Conservation (phyloP, 1,140 invertebrate genomes). For the Nasonia giraulti region DNA sequence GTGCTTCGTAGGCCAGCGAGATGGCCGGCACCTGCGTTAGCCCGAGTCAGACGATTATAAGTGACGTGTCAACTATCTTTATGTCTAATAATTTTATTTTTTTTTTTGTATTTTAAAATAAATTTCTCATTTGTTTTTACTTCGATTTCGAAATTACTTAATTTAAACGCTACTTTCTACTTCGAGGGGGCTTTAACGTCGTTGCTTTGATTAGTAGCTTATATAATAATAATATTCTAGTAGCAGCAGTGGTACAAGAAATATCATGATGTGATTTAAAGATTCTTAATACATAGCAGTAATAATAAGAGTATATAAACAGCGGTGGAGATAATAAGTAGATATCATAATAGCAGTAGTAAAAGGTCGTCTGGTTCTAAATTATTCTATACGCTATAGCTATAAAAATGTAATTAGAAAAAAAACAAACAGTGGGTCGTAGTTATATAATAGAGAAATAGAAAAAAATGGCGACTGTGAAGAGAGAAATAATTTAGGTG, state of each 20-base stretch:
- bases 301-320: conserved; percentile 12
- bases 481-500: neutral
- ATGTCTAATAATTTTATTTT: conserved; percentile 24
- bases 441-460: conserved; percentile 1
- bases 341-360: neutral
- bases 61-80: conserved; percentile 29
- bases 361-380: conserved; percentile 39
- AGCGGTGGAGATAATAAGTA: conserved; percentile 4
- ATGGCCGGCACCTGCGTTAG: conserved; percentile 90
- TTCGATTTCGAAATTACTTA: neutral
- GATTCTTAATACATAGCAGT: conserved; percentile 25
- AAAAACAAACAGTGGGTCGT: neutral
- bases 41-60: conserved; percentile 47
- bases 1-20: conserved; percentile 96
- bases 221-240: conserved; percentile 16
- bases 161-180: neutral
- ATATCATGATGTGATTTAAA: conserved; percentile 15
- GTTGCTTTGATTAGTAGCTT: conserved; percentile 35
- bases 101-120: neutral
- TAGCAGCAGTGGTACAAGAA: conserved; percentile 24
- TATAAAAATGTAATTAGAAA: neutral
- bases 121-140: neutral
- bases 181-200: neutral
- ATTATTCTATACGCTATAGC: conserved; percentile 3
- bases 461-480: conserved; percentile 1